Conservation (phyloP, 2,113 vertebrate genomes). For the Prunella fulvescens region DNA sequence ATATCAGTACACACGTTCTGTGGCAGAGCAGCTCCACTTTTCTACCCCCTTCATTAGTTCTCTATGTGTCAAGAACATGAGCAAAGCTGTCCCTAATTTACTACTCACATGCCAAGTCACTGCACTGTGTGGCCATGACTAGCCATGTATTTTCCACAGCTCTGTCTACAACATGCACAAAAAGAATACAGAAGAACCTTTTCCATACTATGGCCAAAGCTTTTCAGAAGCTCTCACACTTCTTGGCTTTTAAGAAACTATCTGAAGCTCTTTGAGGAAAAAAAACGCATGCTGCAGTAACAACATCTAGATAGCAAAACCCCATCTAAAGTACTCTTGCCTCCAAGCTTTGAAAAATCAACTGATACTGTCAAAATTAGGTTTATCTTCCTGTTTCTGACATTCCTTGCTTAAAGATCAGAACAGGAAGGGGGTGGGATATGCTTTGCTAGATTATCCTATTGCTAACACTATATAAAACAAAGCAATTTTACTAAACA, state of each 20-base stretch:
- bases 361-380: background rate
- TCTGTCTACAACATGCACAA: accelerated
- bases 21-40: background rate
- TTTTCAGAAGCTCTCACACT: background rate
- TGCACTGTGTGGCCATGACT: background rate
- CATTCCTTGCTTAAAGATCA: background rate
- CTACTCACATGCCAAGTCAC: too few species aligned
- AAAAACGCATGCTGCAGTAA: background rate
- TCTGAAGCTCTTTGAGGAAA: background rate
- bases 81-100: background rate
- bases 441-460: background rate
- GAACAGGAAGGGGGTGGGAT: accelerated
- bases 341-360: background rate
- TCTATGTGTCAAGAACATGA: background rate
- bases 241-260: background rate
- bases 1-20: accelerated
- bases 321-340: background rate
- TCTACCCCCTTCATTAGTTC: background rate
- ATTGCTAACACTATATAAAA: background rate
- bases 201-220: background rate
- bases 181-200: background rate
- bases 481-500: background rate
- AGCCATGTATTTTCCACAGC: background rate
- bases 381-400: background rate
- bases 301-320: background rate